These are phyloP conservation scores for Apodemus agrarius DNA, from an alignment of 2,797 vertebrate species.

Conservation along the genomic window DNA sequence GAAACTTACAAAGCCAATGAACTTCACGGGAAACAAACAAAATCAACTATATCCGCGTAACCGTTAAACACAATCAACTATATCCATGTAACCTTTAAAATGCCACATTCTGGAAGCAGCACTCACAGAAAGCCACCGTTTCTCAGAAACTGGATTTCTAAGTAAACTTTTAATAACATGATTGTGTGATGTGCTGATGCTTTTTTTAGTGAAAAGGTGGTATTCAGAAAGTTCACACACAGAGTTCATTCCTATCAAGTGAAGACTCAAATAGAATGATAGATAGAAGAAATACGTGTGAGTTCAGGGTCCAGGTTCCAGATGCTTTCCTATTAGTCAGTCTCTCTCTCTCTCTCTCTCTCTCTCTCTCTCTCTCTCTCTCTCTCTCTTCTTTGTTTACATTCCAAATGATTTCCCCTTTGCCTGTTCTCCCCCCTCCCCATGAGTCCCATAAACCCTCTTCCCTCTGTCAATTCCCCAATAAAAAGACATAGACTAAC, in stretches of 20 bases:
- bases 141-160: conserved; percentile 20
- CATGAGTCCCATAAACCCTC: too few relatives aligned
- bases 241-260: conserved; percentile 22
- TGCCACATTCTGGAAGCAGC: not conserved
- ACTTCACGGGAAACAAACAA: not conserved
- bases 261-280: not conserved
- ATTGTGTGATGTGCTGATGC: not conserved
- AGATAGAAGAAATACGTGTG: not conserved
- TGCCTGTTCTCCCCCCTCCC: too few relatives aligned
- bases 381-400: too few relatives aligned
- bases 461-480: too few relatives aligned
- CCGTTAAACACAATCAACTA: not conserved
- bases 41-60: not conserved
- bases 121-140: conserved; percentile 5
- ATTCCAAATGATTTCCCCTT: too few relatives aligned
- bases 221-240: not conserved
- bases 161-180: not conserved
- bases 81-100: not conserved
- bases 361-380: too few relatives aligned
- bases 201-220: conserved; percentile 49
- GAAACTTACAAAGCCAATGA: not conserved
- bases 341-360: too few relatives aligned
- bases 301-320: not conserved
- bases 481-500: too few relatives aligned
- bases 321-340: conserved; percentile 11